Evolutionary conservation across 2,888 invertebrate species (phyloP).

Genomic region (Eutolmus rufibarbis): DNA sequence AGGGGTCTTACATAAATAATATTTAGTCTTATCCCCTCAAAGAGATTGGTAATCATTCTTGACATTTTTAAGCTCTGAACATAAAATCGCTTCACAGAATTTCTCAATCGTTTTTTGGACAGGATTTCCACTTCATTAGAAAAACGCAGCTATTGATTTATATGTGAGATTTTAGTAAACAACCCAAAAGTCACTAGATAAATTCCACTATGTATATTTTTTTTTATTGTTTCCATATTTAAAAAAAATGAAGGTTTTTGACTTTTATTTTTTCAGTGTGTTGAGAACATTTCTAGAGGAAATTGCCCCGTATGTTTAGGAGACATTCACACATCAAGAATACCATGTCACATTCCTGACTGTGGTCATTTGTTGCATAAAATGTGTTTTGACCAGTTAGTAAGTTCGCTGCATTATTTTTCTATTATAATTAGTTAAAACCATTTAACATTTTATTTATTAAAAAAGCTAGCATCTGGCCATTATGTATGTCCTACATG

Average conservation of each 20-base stretch:
- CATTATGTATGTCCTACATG: conserved; percentile 90
- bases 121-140: too few relatives aligned
- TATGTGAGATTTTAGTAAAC: too few relatives aligned
- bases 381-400: conserved; percentile 81
- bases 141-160: too few relatives aligned
- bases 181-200: too few relatives aligned
- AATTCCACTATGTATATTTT: too few relatives aligned
- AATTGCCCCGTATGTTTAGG: conserved; percentile 91
- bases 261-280: conserved; percentile 70
- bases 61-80: too few relatives aligned
- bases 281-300: conserved; percentile 85
- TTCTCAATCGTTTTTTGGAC: too few relatives aligned
- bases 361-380: conserved; percentile 89
- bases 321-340: conserved; percentile 89
- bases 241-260: not conserved
- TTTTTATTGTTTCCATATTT: not conserved
- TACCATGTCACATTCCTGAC: conserved; percentile 87
- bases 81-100: too few relatives aligned
- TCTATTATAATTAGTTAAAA: too few relatives aligned
- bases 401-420: conserved; percentile 56
- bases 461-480: conserved; percentile 66
- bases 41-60: too few relatives aligned
- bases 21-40: too few relatives aligned
- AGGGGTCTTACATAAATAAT: too few relatives aligned
- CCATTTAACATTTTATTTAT: not conserved